Evolutionary conservation across 2,888 invertebrate species (phyloP), one percentile per base, ranked within the genome.

Genomic region (Cheilosia impressa): DNA sequence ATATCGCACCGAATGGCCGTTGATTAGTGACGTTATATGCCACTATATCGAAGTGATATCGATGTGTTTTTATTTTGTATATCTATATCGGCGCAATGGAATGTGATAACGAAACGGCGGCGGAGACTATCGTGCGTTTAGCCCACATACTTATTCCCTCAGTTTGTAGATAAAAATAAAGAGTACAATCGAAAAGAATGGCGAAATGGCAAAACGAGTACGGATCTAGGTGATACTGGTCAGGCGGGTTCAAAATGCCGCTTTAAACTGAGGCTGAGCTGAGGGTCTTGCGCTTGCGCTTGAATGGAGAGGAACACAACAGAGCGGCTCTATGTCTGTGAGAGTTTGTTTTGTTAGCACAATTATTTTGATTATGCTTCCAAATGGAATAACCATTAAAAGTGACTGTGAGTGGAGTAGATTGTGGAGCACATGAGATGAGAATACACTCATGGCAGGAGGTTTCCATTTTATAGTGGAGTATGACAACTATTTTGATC

Each of bases 161-260:
- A 68, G 62, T 80, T 76, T 38, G 15, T 13, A 80, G 60, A 76
- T 60, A 75, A 72, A 69, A 75, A 68, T 17, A 58, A 47, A 75
- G 41, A 19, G 65, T 34, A 57, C n/a, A 57, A 69, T 47, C 19
- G n/a, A 62, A 71, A 58, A 63, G 72, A 83, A 68, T 73, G 50
- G 41, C 57, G 31, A 53, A 78, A 78, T 78, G 62, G 77, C 62
- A 47, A 79, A 84, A 71, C 71, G 72, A 68, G 76, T 72, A 85
- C 81, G 85, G 77, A 85, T 85, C 69, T 81, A 77, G 68, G 76
- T 55, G 45, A 68, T 68, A 84, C 84, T 81, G 85, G 85, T 85
- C 85, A 85, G 81, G 81, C 85, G 81, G 77, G 85, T 85, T 85
- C 81, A 81, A 65, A 53, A 57, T 60, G 63, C 66, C 52, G 72